Percentiles rank a stretch among this genome's conserved stretches.
Conservation (phyloP, 2,113 vertebrate genomes). For the Cepphus grylle region DNA sequence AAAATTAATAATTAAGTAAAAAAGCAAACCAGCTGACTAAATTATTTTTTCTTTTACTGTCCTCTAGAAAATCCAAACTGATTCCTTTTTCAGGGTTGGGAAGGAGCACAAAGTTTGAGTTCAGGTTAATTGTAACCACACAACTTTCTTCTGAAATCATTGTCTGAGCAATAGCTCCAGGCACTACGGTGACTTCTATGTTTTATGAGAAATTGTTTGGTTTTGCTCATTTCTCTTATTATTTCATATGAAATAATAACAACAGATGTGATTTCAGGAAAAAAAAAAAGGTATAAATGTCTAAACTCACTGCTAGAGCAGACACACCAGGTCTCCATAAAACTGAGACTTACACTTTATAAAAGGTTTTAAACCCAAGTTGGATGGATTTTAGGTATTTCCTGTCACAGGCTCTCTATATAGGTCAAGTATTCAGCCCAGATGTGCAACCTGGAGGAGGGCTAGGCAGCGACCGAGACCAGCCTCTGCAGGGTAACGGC, state of each 20-base stretch:
- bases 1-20: neutral
- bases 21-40: neutral
- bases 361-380: conserved; percentile 6
- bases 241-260: neutral
- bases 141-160: neutral
- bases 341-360: neutral
- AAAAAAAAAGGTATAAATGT: neutral
- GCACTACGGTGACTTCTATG: neutral
- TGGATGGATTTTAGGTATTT: conserved; percentile 52
- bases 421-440: conserved; percentile 47
- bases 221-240: neutral
- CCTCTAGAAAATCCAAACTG: neutral
- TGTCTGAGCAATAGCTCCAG: neutral
- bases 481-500: neutral
- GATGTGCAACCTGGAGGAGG: conserved; percentile 39
- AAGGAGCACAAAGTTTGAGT: neutral
- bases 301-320: neutral
- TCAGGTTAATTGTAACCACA: neutral
- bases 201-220: neutral
- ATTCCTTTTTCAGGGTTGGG: neutral
- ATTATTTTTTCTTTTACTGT: neutral
- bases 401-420: conserved; percentile 31
- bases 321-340: neutral
- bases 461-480: neutral
- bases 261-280: neutral